These are phyloP conservation scores for Drosophila dunni DNA, from an alignment of 1,140 invertebrate genomes.

Conservation along the genomic window DNA sequence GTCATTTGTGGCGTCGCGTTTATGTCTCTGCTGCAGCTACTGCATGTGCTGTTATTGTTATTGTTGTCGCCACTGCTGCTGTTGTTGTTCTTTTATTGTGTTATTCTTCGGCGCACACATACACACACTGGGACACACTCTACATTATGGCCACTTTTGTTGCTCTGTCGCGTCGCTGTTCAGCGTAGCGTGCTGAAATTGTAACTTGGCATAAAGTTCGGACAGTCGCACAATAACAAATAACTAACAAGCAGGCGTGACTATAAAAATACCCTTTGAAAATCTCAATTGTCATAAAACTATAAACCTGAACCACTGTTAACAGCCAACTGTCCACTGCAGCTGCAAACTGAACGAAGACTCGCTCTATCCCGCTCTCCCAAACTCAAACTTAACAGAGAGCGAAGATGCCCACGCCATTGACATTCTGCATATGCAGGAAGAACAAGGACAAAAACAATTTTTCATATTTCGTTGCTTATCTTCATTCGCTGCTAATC, in stretches of 20 bases:
- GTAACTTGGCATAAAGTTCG: slow-evolving; percentile 40
- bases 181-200: slow-evolving; percentile 68
- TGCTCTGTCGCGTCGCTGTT: slow-evolving; percentile 47
- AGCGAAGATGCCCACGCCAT: too few relatives aligned
- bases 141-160: slow-evolving; percentile 70
- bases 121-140: slow-evolving; percentile 15
- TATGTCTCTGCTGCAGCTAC: slow-evolving; percentile 36
- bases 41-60: slow-evolving; percentile 29
- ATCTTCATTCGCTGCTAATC: too few relatives aligned
- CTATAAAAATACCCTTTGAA: slow-evolving; percentile 14
- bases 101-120: slow-evolving; percentile 30
- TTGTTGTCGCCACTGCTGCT: neutral
- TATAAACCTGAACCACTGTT: too few relatives aligned
- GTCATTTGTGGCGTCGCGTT: slow-evolving; percentile 35
- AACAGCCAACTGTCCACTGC: too few relatives aligned
- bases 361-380: too few relatives aligned
- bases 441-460: too few relatives aligned
- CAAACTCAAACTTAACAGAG: too few relatives aligned
- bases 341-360: too few relatives aligned
- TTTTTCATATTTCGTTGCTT: too few relatives aligned
- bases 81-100: slow-evolving; percentile 39
- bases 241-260: slow-evolving; percentile 3
- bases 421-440: too few relatives aligned
- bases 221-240: slow-evolving; percentile 41
- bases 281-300: too few relatives aligned